phyloP scores from a whole-genome alignment of 2,113 vertebrate species.

The Syngnathus scovelli region DNA sequence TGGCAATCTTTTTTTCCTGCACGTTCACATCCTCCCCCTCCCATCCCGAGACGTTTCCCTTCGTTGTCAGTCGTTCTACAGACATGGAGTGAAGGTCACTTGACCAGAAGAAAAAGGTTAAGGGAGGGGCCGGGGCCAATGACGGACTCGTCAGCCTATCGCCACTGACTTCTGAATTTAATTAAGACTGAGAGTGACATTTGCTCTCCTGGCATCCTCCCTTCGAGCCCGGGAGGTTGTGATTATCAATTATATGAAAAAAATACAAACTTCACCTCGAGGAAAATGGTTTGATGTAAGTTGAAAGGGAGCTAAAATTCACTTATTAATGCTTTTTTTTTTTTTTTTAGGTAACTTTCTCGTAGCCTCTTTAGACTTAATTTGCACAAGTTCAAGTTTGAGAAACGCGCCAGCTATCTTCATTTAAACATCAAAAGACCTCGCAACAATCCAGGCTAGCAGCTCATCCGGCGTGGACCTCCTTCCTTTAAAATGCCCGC shows the following conservation, averaged over 20 bases:
- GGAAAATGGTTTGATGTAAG: constrained; percentile 36
- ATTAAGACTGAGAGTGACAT: constrained; percentile 63
- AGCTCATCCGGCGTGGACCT: constrained; percentile 44
- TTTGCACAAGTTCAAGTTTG: constrained; percentile 45
- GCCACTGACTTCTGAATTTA: constrained; percentile 40
- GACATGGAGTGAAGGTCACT: constrained; percentile 63
- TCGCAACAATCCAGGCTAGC: constrained; percentile 33
- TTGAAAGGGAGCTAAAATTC: constrained; percentile 40
- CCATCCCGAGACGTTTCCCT: constrained; percentile 38
- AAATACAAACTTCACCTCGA: constrained; percentile 48
- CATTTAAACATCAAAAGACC: constrained; percentile 60
- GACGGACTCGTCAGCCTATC: constrained; percentile 31
- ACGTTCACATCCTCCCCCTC: constrained; percentile 5
- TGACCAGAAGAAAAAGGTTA: constrained; percentile 58
- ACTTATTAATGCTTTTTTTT: constrained; percentile 25
- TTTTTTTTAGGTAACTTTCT: constrained; percentile 36
- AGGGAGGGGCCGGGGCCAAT: constrained; percentile 40
- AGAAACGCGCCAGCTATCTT: constrained; percentile 40
- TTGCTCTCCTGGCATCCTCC: constrained; percentile 20
- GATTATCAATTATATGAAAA: constrained; percentile 58
- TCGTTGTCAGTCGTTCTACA: constrained; percentile 41
- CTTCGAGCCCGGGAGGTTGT: constrained; percentile 31
- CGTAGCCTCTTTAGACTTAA: constrained; percentile 52
- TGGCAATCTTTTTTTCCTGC: constrained; percentile 46
- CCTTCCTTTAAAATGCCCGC: constrained; percentile 40